Conservation (phyloP, 2,888 invertebrate species). For the Troides oblongomaculatus region DNA sequence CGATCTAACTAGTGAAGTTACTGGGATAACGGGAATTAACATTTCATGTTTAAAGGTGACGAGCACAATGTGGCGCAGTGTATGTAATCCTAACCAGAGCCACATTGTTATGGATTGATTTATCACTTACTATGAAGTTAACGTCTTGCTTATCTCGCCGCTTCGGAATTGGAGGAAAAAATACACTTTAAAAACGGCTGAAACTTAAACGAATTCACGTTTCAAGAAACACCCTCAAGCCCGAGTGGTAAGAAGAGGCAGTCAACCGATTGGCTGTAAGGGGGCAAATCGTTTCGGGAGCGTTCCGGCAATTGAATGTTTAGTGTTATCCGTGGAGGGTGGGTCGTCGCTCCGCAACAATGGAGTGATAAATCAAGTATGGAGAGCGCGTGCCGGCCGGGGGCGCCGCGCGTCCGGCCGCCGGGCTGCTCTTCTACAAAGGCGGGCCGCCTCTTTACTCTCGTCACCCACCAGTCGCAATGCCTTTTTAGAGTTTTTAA, state of each 20-base stretch:
- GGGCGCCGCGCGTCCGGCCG: constrained; percentile 39
- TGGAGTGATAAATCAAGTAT: constrained; percentile 79
- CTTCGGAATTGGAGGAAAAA: background rate
- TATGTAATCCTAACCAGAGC: too few species aligned
- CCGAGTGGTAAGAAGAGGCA: constrained; percentile 41
- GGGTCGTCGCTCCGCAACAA: constrained; percentile 72
- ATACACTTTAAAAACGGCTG: background rate
- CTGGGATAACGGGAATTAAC: too few species aligned
- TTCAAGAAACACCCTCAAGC: constrained; percentile 22
- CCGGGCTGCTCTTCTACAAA: constrained; percentile 54
- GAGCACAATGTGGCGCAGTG: too few species aligned
- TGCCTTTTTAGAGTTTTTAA: constrained; percentile 25
- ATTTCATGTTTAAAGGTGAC: too few species aligned
- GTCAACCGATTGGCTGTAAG: constrained; percentile 60
- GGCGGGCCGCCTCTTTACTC: constrained; percentile 52
- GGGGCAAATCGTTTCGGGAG: constrained; percentile 73
- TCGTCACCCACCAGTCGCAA: constrained; percentile 16
- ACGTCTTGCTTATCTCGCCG: too few species aligned
- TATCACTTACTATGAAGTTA: too few species aligned
- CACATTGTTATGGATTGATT: too few species aligned
- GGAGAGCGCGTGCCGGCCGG: constrained; percentile 69
- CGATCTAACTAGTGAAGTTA: too few species aligned
- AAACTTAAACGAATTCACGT: constrained; percentile 18
- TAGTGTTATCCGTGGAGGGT: constrained; percentile 74
- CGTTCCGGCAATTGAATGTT: constrained; percentile 68